Evolutionary conservation across 35 echinoderm and acorn worm genomes (phyloP), one percentile per base, ranked within the genome.

Genomic region (Stichopus chloronotus): DNA sequence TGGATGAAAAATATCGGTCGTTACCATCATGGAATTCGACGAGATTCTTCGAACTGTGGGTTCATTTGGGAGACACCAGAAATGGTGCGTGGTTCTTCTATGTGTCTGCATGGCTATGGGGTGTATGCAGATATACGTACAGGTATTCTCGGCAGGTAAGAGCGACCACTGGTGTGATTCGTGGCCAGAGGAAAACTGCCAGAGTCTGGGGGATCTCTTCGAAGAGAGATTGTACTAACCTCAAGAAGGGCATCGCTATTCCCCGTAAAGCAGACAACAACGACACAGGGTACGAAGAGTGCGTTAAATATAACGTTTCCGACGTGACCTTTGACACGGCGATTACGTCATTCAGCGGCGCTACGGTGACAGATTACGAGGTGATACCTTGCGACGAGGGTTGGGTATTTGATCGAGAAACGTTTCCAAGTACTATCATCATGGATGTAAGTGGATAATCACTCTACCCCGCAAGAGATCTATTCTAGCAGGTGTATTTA

Each of bases 361-460:
- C 12, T 74, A 56, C 13, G 12, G 53, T 7, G 5, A 84, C 53
- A 5, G 12, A 20, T 16, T 16, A 13, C 12, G 43, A 84, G 10
- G 56, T 56, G 4, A 56, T 84, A 6, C 81, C 81, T 6, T 84
- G 81, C 30, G 52, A 84, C 21, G 55, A 84, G 21, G 81, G 81
- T 19, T 84, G 81, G 81, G 81, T 56, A 8, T 57, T 56, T 57
- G 81, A 84, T 21, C 81, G 81, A 4, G 16, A 12, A 3, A 84
- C 81, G 4, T 84, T 56, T 43, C 81, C 81, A 14, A 84, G 81
- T 84, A 84, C 81, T 7, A 84, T 84, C 4, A 56, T 84, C 8
- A 16, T 43, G 17, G 81, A 84, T 55, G 81, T 84, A 43, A 53
- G 81, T 84, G 56, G 30, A 43, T 43, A 43, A 43, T 43, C 30